Percentiles rank a stretch among this genome's conserved stretches.
These are phyloP conservation scores for Leucoraja ocellata DNA, from an alignment of 2,797 vertebrate species.

Conservation along the genomic window DNA sequence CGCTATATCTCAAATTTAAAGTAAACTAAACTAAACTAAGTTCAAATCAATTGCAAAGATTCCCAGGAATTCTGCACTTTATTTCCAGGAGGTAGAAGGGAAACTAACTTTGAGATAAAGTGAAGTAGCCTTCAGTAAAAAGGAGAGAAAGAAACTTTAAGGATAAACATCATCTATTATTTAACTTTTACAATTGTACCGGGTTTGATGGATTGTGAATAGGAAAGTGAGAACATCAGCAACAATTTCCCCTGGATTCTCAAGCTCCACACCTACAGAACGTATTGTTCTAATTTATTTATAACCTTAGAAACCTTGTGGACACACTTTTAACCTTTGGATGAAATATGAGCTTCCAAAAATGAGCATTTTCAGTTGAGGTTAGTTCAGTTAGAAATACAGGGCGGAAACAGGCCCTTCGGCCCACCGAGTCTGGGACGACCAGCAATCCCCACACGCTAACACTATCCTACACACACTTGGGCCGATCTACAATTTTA, in stretches of 20 bases:
- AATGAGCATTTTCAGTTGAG: background rate
- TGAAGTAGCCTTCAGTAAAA: background rate
- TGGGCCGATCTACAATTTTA: no score
- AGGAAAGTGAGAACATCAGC: background rate
- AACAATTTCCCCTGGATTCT: background rate
- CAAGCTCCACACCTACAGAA: conserved; percentile 1
- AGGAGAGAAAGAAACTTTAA: background rate
- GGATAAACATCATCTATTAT: background rate
- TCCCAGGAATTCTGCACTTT: background rate
- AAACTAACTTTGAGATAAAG: conserved; percentile 3
- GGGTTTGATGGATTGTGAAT: background rate
- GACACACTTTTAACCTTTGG: background rate
- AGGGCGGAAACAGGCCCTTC: no score
- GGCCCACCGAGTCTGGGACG: no score
- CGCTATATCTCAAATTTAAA: no score
- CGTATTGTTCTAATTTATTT: conserved; percentile 33
- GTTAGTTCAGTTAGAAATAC: no score
- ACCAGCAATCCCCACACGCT: no score
- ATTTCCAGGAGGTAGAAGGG: background rate
- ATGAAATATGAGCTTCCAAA: background rate
- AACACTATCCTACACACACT: no score
- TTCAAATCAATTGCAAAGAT: background rate
- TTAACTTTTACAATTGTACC: conserved; percentile 19
- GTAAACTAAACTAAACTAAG: no score
- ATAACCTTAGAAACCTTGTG: conserved; percentile 16